Base-by-base conservation (phyloP, 2,888 invertebrate species). In the Caenorhabditis uteleia region DNA sequence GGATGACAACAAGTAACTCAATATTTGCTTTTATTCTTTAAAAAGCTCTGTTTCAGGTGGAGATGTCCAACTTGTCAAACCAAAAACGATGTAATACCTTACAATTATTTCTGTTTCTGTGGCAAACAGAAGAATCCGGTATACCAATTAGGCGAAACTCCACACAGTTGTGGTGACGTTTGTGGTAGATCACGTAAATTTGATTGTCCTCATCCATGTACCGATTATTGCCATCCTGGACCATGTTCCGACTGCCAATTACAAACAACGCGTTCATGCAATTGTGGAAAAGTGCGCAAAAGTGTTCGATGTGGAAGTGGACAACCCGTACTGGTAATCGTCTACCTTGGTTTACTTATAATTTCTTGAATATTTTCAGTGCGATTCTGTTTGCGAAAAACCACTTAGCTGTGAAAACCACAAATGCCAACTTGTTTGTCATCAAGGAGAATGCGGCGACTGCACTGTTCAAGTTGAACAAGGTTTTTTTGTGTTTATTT, bases 41-140 rank as follows among this genome's bases (percentile, higher is more conserved):
- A 5, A 45, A 18, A 27, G 12, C n/a, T n/a, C 8, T 12, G 1
- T 45, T 4, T 16, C 45, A 71, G 69, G 57, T 97, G 97, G 97
- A 89, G 94, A 20, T 97, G 97, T 84, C 95, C 95, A 0, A 93
- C 93, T 0, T 97, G 97, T 84, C 95, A 95, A 85, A 91, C 54
- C 0, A 55, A 90, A 2, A 89, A 88, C 56, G 85, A 87, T 16
- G 87, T 87, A 23, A 87, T 91, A 50, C 95, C 95, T 0, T 87
- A 87, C 0, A 89, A 90, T 50, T 95, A 95, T 84, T 87, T 87
- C 16, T 97, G 97, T 83, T 95, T 93, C 86, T 97, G 97, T 84
- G 91, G 92, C 23, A 91, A 91, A 83, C 84, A 87, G 1, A 87
- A 87, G 38, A 88, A 90, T 78, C 93, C 93, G 0, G 88, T 89